phyloP scores from a whole-genome alignment of 2,113 vertebrate species.

The Lutjanus erythropterus region DNA sequence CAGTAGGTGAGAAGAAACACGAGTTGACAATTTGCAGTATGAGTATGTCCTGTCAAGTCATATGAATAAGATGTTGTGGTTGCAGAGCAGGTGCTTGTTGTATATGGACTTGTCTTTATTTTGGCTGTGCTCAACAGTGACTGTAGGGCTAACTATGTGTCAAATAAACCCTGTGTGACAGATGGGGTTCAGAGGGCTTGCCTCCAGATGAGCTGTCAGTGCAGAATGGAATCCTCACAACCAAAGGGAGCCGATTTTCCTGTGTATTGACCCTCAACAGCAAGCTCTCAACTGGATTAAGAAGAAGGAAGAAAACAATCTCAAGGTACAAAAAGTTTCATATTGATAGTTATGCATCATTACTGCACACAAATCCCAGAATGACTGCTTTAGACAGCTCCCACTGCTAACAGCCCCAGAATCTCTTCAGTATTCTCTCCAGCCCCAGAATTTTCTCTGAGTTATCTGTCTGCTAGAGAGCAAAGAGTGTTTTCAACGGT shows the following conservation, averaged over 20 bases:
- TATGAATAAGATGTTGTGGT: not conserved
- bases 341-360: not conserved
- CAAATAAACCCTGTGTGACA: conserved; percentile 64
- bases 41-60: not conserved
- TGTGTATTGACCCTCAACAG: conserved; percentile 98
- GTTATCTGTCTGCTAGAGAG: too few relatives aligned
- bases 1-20: conserved; percentile 91
- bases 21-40: too few relatives aligned
- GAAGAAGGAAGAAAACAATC: conserved; percentile 92
- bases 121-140: not conserved
- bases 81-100: not conserved
- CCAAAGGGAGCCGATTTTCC: conserved; percentile 92
- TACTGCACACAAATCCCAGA: not conserved
- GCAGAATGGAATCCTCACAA: conserved; percentile 97
- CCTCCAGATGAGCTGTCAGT: conserved; percentile 96
- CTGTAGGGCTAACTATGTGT: not conserved
- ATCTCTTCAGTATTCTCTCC: too few relatives aligned
- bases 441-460: too few relatives aligned
- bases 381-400: not conserved
- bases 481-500: too few relatives aligned
- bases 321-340: conserved; percentile 83
- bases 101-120: conserved; percentile 2
- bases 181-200: conserved; percentile 96
- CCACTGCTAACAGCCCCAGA: conserved; percentile 11
- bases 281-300: conserved; percentile 98